These are phyloP conservation scores for Enteromius afrohamiltoni DNA, from an alignment of 2,797 vertebrate genomes.

Conservation along the genomic window DNA sequence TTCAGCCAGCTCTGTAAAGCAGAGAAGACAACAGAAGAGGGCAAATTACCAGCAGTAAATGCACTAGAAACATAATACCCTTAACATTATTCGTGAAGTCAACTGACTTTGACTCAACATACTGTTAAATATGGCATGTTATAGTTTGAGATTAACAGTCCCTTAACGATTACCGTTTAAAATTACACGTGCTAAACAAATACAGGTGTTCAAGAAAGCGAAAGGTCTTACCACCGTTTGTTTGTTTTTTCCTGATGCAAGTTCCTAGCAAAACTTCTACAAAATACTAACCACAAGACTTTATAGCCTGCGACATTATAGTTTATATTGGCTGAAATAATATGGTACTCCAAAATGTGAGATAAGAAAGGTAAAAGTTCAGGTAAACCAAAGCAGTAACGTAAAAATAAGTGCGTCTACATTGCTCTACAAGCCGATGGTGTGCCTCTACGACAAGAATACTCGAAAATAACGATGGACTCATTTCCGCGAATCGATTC, in stretches of 20 bases:
- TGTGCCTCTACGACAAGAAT: too few relatives aligned
- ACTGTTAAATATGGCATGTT: too few relatives aligned
- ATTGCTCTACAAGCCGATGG: background rate
- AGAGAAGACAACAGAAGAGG: background rate
- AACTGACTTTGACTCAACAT: background rate
- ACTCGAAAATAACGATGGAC: background rate
- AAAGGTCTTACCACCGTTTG: constrained; percentile 13
- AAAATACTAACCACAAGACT: background rate
- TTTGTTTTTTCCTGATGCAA: background rate
- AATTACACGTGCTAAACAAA: background rate
- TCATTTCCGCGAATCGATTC: background rate
- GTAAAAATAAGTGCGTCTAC: background rate
- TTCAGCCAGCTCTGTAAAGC: background rate
- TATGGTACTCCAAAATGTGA: background rate
- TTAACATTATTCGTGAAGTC: background rate
- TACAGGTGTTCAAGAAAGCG: background rate
- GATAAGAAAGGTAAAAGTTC: background rate
- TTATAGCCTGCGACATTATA: background rate
- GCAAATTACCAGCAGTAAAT: background rate
- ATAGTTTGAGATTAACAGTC: background rate
- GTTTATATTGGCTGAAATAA: background rate
- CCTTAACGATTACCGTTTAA: background rate
- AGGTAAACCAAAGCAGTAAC: background rate
- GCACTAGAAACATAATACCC: background rate
- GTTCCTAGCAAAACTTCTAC: background rate